Evolutionary conservation across 2,113 vertebrate species (phyloP).

Genomic region (Reinhardtius hippoglossoides): DNA sequence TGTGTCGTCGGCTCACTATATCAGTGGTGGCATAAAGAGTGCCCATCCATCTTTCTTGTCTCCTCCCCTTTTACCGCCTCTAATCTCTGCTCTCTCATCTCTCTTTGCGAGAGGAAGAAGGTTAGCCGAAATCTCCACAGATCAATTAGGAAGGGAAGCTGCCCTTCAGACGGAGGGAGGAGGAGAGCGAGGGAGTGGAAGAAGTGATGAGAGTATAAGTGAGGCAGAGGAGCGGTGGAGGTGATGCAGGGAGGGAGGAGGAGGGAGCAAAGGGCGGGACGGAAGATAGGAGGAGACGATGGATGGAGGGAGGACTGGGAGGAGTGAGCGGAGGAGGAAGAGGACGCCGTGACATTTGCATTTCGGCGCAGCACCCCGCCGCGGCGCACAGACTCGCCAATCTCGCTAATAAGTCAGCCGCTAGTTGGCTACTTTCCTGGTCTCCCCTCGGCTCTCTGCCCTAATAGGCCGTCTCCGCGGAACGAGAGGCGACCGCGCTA

Average conservation of each 20-base stretch:
- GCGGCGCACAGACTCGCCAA: slow-evolving; percentile 81
- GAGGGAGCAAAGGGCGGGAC: slow-evolving; percentile 24
- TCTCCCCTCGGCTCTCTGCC: slow-evolving; percentile 91
- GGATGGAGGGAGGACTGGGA: slow-evolving; percentile 29
- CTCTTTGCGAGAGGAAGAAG: slow-evolving; percentile 81
- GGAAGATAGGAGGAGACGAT: slow-evolving; percentile 38
- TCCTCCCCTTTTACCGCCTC: slow-evolving; percentile 48
- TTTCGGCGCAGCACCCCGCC: slow-evolving; percentile 87
- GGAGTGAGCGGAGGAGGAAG: slow-evolving; percentile 74
- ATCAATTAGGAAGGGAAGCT: slow-evolving; percentile 95
- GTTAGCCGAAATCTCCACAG: slow-evolving; percentile 90
- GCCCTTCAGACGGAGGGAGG: slow-evolving; percentile 84
- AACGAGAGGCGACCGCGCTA: slow-evolving; percentile 89
- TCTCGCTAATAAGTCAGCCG: slow-evolving; percentile 91
- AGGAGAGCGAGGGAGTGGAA: slow-evolving; percentile 1
- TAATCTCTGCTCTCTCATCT: slow-evolving; percentile 71
- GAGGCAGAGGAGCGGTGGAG: slow-evolving; percentile 18
- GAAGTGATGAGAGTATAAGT: slow-evolving; percentile 27
- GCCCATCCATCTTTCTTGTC: slow-evolving; percentile 67
- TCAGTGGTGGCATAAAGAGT: slow-evolving; percentile 56
- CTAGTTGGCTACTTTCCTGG: slow-evolving; percentile 92
- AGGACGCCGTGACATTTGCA: slow-evolving; percentile 91
- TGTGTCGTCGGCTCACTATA: slow-evolving; percentile 34
- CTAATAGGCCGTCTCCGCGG: slow-evolving; percentile 91
- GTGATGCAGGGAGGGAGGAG: slow-evolving; percentile 23